phyloP scores from a whole-genome alignment of 2,888 invertebrate genomes.

The Spatulosminthurus flaviceps region DNA sequence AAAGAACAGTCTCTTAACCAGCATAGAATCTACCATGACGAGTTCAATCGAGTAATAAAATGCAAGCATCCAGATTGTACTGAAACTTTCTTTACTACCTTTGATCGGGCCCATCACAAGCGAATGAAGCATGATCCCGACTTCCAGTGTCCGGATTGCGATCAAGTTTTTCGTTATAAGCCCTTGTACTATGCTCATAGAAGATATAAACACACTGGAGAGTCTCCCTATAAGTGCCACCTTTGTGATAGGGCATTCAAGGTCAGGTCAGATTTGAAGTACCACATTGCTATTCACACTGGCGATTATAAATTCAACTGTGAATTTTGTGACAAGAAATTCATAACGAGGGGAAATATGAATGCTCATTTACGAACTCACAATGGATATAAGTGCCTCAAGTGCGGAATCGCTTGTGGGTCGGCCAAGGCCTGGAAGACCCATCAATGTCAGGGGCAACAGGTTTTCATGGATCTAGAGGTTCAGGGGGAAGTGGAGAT shows the following conservation, averaged over 20 bases:
- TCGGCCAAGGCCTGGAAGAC: not conserved
- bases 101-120: not conserved
- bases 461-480: too few species aligned
- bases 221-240: not conserved
- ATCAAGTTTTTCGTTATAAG: not conserved
- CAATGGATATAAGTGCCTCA: not conserved
- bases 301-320: conserved; percentile 18
- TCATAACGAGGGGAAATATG: conserved; percentile 14
- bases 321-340: conserved; percentile 26
- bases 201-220: conserved; percentile 25
- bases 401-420: not conserved
- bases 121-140: not conserved
- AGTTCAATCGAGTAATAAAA: not conserved
- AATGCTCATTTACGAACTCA: conserved; percentile 33
- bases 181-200: not conserved
- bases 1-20: not conserved
- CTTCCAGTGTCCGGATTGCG: not conserved
- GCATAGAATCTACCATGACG: not conserved
- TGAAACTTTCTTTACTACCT: conserved; percentile 21
- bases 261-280: not conserved
- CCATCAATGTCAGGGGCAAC: conserved; percentile 13
- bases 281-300: conserved; percentile 18
- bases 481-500: too few species aligned
- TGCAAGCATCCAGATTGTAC: conserved; percentile 7
- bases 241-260: not conserved